Percentiles rank a stretch among this genome's conserved stretches.
Evolutionary conservation across 1,140 invertebrate genomes (phyloP).

Genomic region (Leptonema lineaticorne): DNA sequence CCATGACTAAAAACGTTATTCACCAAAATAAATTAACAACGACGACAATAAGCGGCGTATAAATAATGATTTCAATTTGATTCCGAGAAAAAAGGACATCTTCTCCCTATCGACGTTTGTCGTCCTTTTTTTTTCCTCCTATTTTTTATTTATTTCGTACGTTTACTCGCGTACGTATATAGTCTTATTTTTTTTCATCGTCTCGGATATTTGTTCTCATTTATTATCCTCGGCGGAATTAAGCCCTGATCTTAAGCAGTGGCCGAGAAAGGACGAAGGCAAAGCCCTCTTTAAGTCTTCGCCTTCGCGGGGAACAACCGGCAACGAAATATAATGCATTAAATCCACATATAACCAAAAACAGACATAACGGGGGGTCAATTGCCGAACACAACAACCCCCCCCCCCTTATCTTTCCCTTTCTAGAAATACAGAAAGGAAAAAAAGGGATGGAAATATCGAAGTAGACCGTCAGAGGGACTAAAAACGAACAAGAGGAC

Average conservation of each 20-base stretch:
- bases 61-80: constrained; percentile 6
- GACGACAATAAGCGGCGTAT: not conserved
- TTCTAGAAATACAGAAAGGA: too few species aligned
- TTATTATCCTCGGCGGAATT: constrained; percentile 30
- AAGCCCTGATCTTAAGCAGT: constrained; percentile 30
- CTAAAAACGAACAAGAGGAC: too few species aligned
- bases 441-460: too few species aligned
- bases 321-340: constrained; percentile 41
- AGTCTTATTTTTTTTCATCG: constrained; percentile 18
- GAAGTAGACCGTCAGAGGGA: too few species aligned
- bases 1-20: not conserved
- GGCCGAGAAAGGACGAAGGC: constrained; percentile 5
- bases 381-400: constrained; percentile 39
- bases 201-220: constrained; percentile 30
- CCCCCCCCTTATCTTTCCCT: too few species aligned
- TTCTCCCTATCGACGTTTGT: not conserved
- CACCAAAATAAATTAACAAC: constrained; percentile 6
- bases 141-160: too few species aligned
- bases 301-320: not conserved
- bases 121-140: not conserved
- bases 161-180: too few species aligned
- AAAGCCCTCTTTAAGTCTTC: constrained; percentile 31
- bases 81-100: not conserved
- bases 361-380: constrained; percentile 41
- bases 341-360: constrained; percentile 43